phyloP scores from a whole-genome alignment of 2,113 vertebrate genomes.

The Cinclus cinclus region DNA sequence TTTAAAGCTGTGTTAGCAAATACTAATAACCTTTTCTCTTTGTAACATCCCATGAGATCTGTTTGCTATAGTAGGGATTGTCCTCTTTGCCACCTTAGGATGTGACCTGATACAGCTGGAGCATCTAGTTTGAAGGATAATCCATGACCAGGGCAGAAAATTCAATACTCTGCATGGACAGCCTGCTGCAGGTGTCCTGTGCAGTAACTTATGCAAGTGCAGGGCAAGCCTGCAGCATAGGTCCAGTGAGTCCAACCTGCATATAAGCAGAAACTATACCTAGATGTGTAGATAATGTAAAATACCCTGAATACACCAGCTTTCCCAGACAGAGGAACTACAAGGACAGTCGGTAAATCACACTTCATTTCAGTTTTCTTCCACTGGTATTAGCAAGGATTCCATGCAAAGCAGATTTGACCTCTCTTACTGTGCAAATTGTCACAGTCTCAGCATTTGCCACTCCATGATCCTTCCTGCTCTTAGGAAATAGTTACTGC shows the following conservation, averaged over 20 bases:
- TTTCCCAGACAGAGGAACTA: background rate
- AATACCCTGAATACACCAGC: background rate
- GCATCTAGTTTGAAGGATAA: background rate
- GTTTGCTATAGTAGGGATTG: background rate
- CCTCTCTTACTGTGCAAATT: background rate
- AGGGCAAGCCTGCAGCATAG: background rate
- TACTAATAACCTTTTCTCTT: background rate
- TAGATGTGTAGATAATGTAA: background rate
- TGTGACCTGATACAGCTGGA: background rate
- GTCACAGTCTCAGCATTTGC: background rate
- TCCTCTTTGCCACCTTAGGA: background rate
- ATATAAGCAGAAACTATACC: background rate
- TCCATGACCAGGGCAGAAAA: background rate
- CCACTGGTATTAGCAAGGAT: background rate
- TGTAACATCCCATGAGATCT: background rate
- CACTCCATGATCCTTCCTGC: background rate
- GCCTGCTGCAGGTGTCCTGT: background rate
- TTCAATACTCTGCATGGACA: background rate
- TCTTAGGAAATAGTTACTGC: background rate
- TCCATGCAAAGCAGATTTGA: background rate
- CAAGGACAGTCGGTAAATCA: rapidly evolving
- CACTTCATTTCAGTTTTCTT: background rate
- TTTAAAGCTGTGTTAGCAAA: background rate
- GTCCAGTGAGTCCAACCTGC: background rate
- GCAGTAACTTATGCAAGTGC: background rate